Percentiles rank a stretch among this genome's conserved stretches.
phyloP scores from a whole-genome alignment of 2,113 vertebrate genomes.

The Brienomyrus brachyistius region DNA sequence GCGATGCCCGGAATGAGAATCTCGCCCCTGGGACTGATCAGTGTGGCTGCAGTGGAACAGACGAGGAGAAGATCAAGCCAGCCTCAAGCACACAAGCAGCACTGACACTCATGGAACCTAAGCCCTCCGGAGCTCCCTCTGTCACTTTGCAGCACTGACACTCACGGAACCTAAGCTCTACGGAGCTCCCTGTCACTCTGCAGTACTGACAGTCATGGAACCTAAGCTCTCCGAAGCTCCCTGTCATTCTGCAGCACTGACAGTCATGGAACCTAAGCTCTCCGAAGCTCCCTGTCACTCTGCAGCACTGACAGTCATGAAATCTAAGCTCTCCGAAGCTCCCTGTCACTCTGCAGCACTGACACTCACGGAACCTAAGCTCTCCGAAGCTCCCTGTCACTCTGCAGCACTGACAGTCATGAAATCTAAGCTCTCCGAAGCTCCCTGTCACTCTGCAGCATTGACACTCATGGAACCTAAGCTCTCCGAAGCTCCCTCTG shows the following conservation, averaged over 20 bases:
- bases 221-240: background rate
- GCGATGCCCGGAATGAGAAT: conserved; percentile 83
- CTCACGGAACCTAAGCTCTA: background rate
- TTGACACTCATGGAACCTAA: background rate
- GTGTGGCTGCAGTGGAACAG: conserved; percentile 58
- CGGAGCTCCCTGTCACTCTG: background rate
- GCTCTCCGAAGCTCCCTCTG: background rate
- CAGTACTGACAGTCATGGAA: background rate
- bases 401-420: no score
- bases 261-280: no score
- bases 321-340: no score
- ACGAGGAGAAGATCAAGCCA: background rate
- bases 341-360: no score
- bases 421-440: no score
- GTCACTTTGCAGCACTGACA: background rate
- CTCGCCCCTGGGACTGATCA: conserved; percentile 70
- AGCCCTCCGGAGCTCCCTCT: background rate
- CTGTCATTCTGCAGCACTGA: no score
- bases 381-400: no score
- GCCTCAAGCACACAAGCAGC: background rate
- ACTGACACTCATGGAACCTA: background rate
- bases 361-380: no score
- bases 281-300: no score
- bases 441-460: background rate
- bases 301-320: no score